Evolutionary conservation across 2,888 invertebrate species (phyloP), one percentile per base, ranked within the genome.

Genomic region (Sminthurides aquaticus): DNA sequence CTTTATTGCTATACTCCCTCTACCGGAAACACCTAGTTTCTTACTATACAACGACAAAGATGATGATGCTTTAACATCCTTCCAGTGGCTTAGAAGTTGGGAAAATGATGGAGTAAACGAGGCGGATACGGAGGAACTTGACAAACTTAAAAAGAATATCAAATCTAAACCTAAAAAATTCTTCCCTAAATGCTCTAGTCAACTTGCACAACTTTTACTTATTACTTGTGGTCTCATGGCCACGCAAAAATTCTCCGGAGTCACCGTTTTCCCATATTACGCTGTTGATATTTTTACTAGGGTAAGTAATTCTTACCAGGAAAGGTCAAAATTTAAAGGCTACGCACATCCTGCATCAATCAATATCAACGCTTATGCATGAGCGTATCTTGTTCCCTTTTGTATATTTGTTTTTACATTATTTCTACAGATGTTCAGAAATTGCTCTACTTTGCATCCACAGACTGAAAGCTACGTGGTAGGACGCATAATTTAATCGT

Each of bases 11-110:
- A 85, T 89, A 64, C 83, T 88, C 60, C 87, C 86, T 77, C 86
- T 92, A 76, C 93, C 93, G 29, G 94, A 95, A 81, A 91, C 92
- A 49, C 94, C 94, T 20, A 88, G 90, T 76, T 90, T 87, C 78
- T 82, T 91, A 67, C 86, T 90, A 2, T 82, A 90, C 1, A 85
- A 86, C 62, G 90, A 90, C 1, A 83, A 85, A 76, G 89, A 90
- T 75, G 84, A 86, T 69, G 90, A 90, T 71, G 83, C 84, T 1
- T 83, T 86, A 54, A 82, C 83, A 76, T 87, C 91, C 48, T 80
- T 94, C 22, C 83, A 87, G 58, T 90, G 89, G 88, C 80, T 94
- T 22, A 83, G 92, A n/a, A 89, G 89, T n/a, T 85, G 88, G 0
- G 84, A 86, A 69, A 87, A 87, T 0, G 90, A 91, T 77, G 85